A percentile compares a stretch with the other conserved stretches of the same genome.
Evolutionary conservation across 2,113 vertebrate species (phyloP).

Genomic region (Gila orcuttii): DNA sequence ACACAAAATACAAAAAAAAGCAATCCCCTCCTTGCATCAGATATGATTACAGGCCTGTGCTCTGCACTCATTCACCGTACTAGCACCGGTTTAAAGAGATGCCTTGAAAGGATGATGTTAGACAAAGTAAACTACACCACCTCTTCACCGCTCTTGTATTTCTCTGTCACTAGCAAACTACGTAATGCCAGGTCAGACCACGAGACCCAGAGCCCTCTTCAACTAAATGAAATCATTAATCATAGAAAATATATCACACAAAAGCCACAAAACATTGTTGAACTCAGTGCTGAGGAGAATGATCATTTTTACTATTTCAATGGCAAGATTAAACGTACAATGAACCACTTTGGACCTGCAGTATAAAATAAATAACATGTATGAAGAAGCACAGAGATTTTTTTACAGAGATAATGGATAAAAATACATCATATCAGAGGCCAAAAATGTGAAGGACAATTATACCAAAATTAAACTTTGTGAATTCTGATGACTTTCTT

Average conservation of each 20-base stretch:
- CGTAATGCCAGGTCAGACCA: background rate
- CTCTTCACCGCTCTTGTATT: background rate
- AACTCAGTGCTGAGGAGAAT: background rate
- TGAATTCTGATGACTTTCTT: background rate
- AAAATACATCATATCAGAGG: background rate
- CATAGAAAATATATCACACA: background rate
- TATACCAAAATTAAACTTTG: background rate
- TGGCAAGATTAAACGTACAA: background rate
- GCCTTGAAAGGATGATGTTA: background rate
- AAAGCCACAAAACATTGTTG: background rate
- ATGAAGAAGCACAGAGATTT: background rate
- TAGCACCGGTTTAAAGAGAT: constrained; percentile 20
- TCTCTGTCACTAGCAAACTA: background rate
- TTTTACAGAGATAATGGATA: too few relatives aligned
- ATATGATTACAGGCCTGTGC: background rate
- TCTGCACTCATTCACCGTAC: constrained; percentile 20
- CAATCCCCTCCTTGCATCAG: background rate
- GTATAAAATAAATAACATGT: background rate
- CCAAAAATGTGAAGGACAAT: background rate
- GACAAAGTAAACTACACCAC: constrained; percentile 1
- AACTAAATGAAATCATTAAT: constrained; percentile 16
- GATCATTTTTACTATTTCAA: background rate
- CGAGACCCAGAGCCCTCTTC: background rate
- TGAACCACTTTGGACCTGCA: background rate
- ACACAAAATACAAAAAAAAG: background rate